Conservation (phyloP, 2,888 invertebrate species). For the Spicauda simplicius region DNA sequence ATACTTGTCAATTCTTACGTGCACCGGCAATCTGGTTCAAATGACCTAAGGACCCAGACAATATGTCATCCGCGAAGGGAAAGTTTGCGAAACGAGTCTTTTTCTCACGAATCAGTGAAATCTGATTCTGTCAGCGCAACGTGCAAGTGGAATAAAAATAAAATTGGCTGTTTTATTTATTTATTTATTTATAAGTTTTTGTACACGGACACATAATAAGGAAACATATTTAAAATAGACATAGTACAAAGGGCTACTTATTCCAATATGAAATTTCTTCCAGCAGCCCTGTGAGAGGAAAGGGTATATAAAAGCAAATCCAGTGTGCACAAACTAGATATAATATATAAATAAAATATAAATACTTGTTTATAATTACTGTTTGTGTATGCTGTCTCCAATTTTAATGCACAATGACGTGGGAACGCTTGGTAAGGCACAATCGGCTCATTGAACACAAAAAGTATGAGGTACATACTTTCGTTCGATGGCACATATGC, state of each 20-base stretch:
- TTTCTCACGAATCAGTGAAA: conserved; percentile 58
- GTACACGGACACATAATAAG: no score
- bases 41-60: conserved; percentile 21
- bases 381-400: conserved; percentile 16
- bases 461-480: neutral
- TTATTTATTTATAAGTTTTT: no score
- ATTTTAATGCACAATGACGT: conserved; percentile 29
- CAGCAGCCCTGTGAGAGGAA: no score
- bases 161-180: conserved; percentile 23
- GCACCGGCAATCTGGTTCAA: neutral
- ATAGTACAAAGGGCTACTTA: no score
- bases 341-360: no score
- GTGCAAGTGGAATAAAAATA: conserved; percentile 30
- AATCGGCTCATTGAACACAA: conserved; percentile 31
- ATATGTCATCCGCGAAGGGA: conserved; percentile 46
- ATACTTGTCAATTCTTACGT: no score
- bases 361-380: no score
- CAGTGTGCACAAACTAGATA: no score
- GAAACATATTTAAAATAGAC: no score
- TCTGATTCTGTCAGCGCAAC: conserved; percentile 47
- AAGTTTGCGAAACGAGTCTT: conserved; percentile 55
- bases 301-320: no score
- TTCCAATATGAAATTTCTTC: no score
- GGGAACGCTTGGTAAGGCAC: conserved; percentile 20
- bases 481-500: no score